Evolutionary conservation across 2,888 invertebrate genomes (phyloP).

Genomic region (Dorcus hopei): DNA sequence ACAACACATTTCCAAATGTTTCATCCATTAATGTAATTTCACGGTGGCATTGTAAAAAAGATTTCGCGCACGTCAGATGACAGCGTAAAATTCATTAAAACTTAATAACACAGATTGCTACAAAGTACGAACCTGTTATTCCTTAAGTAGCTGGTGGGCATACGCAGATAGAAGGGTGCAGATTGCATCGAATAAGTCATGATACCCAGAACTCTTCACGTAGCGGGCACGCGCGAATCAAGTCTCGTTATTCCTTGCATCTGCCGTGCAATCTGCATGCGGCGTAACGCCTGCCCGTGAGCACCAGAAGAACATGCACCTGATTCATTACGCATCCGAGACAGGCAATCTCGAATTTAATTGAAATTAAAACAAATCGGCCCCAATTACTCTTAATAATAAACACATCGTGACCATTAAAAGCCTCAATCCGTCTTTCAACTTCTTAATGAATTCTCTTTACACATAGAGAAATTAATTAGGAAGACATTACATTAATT

Average conservation of each 20-base stretch:
- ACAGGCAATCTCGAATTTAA: not conserved
- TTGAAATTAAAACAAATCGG: conserved; percentile 1
- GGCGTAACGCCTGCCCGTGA: not conserved
- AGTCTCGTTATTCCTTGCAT: not conserved
- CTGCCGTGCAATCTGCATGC: not conserved
- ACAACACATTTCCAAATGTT: too few species aligned
- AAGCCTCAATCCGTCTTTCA: too few species aligned
- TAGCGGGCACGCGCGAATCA: not conserved
- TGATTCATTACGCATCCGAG: not conserved
- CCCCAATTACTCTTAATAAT: not conserved
- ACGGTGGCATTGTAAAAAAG: too few species aligned
- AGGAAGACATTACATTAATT: too few species aligned
- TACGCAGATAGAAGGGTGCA: conserved; percentile 1
- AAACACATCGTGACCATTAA: not conserved
- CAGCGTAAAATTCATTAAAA: conserved; percentile 2
- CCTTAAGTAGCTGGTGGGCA: conserved; percentile 1
- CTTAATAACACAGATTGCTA: conserved; percentile 1
- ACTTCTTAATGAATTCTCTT: too few species aligned
- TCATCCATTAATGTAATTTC: too few species aligned
- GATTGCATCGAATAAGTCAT: conserved; percentile 1
- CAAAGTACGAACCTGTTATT: not conserved
- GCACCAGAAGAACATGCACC: not conserved
- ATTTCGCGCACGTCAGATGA: not conserved
- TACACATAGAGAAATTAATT: too few species aligned
- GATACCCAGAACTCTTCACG: not conserved